phyloP scores from a whole-genome alignment of 1,140 invertebrate genomes.

The Drosophila bocki region DNA sequence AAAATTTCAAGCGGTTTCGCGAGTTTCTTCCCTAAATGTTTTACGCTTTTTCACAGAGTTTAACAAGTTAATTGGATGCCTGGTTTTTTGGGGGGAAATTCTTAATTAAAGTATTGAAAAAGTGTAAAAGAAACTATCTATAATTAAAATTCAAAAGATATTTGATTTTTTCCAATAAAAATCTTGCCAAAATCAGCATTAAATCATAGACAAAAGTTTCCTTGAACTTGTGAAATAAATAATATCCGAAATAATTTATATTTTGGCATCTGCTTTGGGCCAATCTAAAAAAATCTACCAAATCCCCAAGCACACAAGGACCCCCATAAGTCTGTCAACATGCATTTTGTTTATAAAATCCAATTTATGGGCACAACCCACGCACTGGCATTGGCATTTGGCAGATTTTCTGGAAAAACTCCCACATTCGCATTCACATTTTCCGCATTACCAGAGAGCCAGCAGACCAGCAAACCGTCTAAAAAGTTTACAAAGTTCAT shows the following conservation, averaged over 20 bases:
- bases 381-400: constrained; percentile 9
- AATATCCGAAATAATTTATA: background rate
- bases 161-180: background rate
- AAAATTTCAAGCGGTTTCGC: background rate
- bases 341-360: constrained; percentile 7
- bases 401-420: constrained; percentile 4
- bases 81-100: background rate
- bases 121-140: too few species aligned
- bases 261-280: constrained; percentile 1
- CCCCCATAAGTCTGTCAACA: constrained; percentile 4
- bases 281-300: background rate
- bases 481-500: constrained; percentile 52
- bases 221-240: constrained; percentile 3
- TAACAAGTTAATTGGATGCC: constrained; percentile 12
- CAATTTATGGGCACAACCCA: constrained; percentile 29
- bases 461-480: background rate
- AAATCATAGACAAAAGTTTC: background rate
- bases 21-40: background rate
- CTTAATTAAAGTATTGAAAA: background rate
- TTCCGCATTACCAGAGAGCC: background rate
- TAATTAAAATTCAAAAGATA: background rate
- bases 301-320: background rate
- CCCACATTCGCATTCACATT: constrained; percentile 1
- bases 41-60: background rate
- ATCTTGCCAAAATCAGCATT: background rate